Conservation (phyloP, 2,888 invertebrate species). For the Azorinus chamasolen region DNA sequence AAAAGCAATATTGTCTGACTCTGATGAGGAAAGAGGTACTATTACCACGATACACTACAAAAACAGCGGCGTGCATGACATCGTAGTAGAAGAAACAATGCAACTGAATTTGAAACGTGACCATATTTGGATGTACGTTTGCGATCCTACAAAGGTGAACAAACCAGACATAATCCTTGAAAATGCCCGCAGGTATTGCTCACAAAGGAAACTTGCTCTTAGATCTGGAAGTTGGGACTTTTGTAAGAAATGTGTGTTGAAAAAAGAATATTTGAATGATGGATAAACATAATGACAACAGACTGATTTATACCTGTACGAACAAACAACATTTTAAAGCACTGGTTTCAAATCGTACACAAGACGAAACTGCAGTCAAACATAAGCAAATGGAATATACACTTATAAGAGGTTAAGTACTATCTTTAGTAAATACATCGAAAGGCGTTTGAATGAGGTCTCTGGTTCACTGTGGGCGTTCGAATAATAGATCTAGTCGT, state of each 20-base stretch:
- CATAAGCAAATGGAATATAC: too few species aligned
- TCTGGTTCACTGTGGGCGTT: too few species aligned
- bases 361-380: too few species aligned
- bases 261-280: background rate
- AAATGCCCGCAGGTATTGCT: conserved; percentile 25
- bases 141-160: conserved; percentile 21
- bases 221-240: conserved; percentile 41
- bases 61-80: background rate
- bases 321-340: too few species aligned
- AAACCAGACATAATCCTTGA: conserved; percentile 10
- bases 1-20: conserved; percentile 22
- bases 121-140: conserved; percentile 17
- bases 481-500: too few species aligned
- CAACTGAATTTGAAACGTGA: conserved; percentile 9
- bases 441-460: too few species aligned
- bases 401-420: too few species aligned
- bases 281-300: too few species aligned
- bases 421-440: too few species aligned
- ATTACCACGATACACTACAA: conserved; percentile 28
- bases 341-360: too few species aligned
- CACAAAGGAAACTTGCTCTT: conserved; percentile 24
- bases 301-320: too few species aligned
- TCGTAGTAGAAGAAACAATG: conserved; percentile 6
- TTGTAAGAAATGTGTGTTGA: conserved; percentile 28
- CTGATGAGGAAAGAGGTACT: background rate